Evolutionary conservation across 1,140 invertebrate species (phyloP).

Genomic region (Atta cephalotes): DNA sequence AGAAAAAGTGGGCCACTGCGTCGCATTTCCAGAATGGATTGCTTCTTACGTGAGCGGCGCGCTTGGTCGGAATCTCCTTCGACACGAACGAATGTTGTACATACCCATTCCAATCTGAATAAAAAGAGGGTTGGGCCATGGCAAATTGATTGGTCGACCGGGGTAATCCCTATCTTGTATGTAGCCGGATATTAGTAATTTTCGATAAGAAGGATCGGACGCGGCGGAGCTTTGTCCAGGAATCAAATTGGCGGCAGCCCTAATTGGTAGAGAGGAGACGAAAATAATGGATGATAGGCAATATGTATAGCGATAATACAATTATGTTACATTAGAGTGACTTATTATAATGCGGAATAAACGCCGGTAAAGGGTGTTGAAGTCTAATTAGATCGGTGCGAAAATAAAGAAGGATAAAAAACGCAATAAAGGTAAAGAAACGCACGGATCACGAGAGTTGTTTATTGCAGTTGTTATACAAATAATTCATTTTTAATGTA

Average conservation of each 20-base stretch:
- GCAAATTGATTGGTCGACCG: conserved; percentile 74
- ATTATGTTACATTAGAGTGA: conserved; percentile 58
- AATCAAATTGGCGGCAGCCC: conserved; percentile 68
- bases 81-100: conserved; percentile 51
- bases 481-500: conserved; percentile 6
- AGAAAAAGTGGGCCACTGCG: conserved; percentile 47
- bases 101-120: conserved; percentile 52
- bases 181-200: conserved; percentile 80
- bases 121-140: conserved; percentile 55
- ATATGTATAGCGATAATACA: conserved; percentile 64
- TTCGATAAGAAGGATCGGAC: conserved; percentile 69
- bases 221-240: conserved; percentile 58
- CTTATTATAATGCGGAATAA: conserved; percentile 62
- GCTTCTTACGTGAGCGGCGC: conserved; percentile 14
- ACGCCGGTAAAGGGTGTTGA: conserved; percentile 18
- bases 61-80: conserved; percentile 31
- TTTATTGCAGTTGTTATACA: background rate
- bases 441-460: background rate
- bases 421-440: background rate
- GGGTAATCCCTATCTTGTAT: conserved; percentile 72
- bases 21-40: conserved; percentile 49
- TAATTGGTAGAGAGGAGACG: conserved; percentile 49
- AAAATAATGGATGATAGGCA: conserved; percentile 42
- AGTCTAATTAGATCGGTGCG: conserved; percentile 52
- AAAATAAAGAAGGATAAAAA: conserved; percentile 12